Percentiles rank a stretch among this genome's conserved stretches.
phyloP scores from a whole-genome alignment of 2,113 vertebrate genomes.

The Lepus americanus region DNA sequence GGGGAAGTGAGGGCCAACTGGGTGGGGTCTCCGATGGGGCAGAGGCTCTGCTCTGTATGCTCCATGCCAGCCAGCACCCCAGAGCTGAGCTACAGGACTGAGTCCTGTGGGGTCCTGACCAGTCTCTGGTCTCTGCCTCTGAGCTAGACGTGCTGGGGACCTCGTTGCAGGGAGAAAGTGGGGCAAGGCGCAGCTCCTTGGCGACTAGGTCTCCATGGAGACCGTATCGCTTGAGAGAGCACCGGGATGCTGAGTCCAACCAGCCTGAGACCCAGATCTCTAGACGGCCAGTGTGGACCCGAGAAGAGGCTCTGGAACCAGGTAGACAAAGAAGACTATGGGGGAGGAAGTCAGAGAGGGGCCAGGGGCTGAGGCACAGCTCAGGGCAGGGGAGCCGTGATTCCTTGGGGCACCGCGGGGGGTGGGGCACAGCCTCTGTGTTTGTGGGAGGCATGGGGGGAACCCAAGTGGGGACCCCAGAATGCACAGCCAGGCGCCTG shows the following conservation, averaged over 20 bases:
- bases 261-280: not conserved
- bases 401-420: too few relatives aligned
- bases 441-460: not conserved
- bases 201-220: conserved; percentile 25
- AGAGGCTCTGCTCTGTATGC: not conserved
- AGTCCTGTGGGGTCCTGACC: not conserved
- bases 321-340: too few relatives aligned
- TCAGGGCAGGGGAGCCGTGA: not conserved
- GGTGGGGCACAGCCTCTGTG: not conserved
- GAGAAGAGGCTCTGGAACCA: not conserved
- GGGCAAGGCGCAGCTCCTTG: not conserved
- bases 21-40: not conserved
- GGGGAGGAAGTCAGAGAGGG: not conserved
- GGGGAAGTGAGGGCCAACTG: too few relatives aligned
- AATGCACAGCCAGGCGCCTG: not conserved
- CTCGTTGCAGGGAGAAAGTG: not conserved
- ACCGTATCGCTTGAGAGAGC: not conserved
- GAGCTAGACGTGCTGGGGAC: not conserved
- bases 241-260: not conserved
- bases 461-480: conserved; percentile 6
- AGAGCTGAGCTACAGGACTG: not conserved
- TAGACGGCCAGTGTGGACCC: not conserved
- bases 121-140: not conserved
- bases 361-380: not conserved
- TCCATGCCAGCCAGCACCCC: not conserved